Conservation (phyloP, 1,140 invertebrate genomes). For the Euglossa dilemma region DNA sequence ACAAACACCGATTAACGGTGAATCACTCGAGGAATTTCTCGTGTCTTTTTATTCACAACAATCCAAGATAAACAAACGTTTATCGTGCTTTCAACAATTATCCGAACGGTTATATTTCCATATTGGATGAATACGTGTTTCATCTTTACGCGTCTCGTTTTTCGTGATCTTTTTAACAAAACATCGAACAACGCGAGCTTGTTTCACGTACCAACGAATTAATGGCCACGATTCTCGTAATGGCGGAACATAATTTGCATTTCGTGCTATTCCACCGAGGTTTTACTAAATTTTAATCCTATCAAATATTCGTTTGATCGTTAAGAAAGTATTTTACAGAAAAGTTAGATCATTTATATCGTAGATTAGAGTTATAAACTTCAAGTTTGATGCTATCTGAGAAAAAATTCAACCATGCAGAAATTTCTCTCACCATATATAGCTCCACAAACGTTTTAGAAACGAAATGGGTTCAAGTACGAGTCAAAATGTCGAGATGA, state of each 20-base stretch:
- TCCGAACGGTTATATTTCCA: not conserved
- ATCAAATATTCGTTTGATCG: too few relatives aligned
- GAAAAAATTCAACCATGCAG: not conserved
- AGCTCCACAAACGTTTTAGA: not conserved
- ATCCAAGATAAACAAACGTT: not conserved
- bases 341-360: too few relatives aligned
- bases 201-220: not conserved
- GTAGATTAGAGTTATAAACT: not conserved
- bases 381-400: not conserved
- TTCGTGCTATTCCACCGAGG: not conserved
- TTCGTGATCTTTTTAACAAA: constrained; percentile 19
- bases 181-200: constrained; percentile 8
- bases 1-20: not conserved
- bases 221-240: constrained; percentile 7
- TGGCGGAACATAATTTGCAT: not conserved
- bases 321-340: too few relatives aligned
- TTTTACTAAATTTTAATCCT: not conserved
- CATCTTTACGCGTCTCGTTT: not conserved
- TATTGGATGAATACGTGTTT: not conserved
- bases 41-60: not conserved
- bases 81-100: constrained; percentile 11
- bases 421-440: not conserved
- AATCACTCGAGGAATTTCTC: not conserved
- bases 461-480: not conserved
- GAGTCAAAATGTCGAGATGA: constrained; percentile 2